Evolutionary conservation across 2,797 vertebrate genomes (phyloP), one percentile per base, ranked within the genome.

Genomic region (Poeciliopsis paucimaculata): DNA sequence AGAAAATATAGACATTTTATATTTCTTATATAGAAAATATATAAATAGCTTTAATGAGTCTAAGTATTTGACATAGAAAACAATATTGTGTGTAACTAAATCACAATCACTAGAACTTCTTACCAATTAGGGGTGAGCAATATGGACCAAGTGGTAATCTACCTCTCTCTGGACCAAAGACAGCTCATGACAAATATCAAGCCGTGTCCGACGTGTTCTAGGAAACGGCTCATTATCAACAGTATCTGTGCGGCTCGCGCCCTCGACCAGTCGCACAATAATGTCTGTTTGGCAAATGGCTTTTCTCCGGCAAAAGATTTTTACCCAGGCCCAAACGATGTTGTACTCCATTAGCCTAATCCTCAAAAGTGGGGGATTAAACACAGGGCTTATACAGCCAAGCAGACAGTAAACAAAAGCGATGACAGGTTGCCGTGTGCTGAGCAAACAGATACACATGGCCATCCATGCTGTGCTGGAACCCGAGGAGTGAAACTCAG

Each of bases 331-430:
- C 75, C 84, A 41, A 83, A 84, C 81, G 77, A 86, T 81, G 73
- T 62, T 81, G 72, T 71, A 68, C 73, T 87, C 82, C 79, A 72
- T 84, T 82, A 80, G 5, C 23, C 88, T 91, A 92, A 92, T 92
- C 87, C 86, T 76, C 64, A 82, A 2, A 41, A 80, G 77, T 76
- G 76, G 31, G 71, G 71, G 92, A 93, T 93, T 90, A 90, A 89
- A 88, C 49, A 85, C 75, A 72, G 80, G 85, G 89, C 91, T 93
- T 88, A 87, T 78, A 84, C 72, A 84, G 78, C 75, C 62, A 80
- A 82, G n/a, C 79, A 90, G 82, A 87, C 77, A 72, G 89, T 84
- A 87, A 91, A 94, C 86, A 89, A 83, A 77, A 77, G 66, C 68
- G 78, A 90, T 1, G 8, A 55, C 82, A 87, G 83, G 83, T 86